A percentile compares a stretch with the other conserved stretches of the same genome.
Evolutionary conservation across 92 coral and sea anemone genomes (phyloP).

Genomic region (Epizoanthus rinbou): DNA sequence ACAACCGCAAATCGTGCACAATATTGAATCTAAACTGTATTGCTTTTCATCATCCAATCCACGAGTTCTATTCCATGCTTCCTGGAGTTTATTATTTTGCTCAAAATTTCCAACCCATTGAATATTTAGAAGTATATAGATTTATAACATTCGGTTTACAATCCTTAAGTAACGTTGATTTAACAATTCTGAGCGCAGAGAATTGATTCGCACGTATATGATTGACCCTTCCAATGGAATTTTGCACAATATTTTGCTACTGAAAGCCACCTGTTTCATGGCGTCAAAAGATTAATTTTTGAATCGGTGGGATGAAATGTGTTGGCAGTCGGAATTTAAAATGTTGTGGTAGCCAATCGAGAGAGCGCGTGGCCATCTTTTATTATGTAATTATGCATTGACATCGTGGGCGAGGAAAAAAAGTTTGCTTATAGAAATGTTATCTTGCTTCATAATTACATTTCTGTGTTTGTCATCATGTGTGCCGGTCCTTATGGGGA

Average conservation of each 20-base stretch:
- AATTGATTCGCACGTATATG: neutral
- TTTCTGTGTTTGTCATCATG: too few species aligned
- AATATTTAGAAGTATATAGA: constrained; percentile 9
- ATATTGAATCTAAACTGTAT: constrained; percentile 1
- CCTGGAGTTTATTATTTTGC: constrained; percentile 12
- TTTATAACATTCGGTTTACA: neutral
- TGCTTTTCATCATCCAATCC: constrained; percentile 13
- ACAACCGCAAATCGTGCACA: constrained; percentile 4
- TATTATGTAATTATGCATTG: neutral
- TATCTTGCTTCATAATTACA: neutral
- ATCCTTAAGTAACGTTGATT: neutral
- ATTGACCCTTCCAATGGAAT: neutral
- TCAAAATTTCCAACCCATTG: neutral
- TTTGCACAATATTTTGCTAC: neutral
- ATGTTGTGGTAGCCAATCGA: neutral
- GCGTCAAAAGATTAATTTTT: neutral
- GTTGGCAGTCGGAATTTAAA: constrained; percentile 2
- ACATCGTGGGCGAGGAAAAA: neutral
- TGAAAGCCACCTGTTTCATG: constrained; percentile 20
- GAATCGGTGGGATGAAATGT: neutral
- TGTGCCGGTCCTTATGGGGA: too few species aligned
- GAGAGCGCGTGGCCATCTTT: neutral
- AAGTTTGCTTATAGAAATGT: neutral
- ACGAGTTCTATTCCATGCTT: neutral
- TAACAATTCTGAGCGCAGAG: neutral